Evolutionary conservation across 2,888 invertebrate species (phyloP), one percentile per base, ranked within the genome.

Genomic region (Ormyrus thymus): DNA sequence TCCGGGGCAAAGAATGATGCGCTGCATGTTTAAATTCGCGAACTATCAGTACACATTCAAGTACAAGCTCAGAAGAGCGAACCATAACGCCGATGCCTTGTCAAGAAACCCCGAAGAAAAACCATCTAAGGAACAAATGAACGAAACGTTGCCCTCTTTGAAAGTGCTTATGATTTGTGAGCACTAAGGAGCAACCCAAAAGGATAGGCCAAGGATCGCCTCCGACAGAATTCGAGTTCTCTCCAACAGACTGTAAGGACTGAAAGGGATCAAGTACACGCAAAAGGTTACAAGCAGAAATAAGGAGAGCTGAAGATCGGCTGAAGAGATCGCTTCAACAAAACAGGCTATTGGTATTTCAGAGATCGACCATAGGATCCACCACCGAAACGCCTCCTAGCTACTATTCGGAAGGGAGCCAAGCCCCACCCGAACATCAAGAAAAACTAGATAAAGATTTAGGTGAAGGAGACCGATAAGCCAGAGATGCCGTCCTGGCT

Each of bases 21-120:
- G 65, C 0, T 65, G 65, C 15, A 50, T 51, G 65, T 51, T 65
- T 10, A 65, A 65, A 8, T 65, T 65, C 10, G 15, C 64, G 4
- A 15, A 50, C 9, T 64, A 64, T 10, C 29, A 43, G 43, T 56
- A 56, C 13, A 56, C 56, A 7, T 56, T 56, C 0, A 56, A 13
- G 13, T 45, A 61, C 11, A 61, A 61, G 5, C 61, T 11, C 0
- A 50, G 64, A 6, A 64, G 50, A 13, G 7, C 43, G 1, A 43
- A 61, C 43, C 43, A 43, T 43, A 61, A 61, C 0, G 9, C 61
- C 8, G 43, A 64, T 15, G 15, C 64, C 1, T 9, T 64, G 8
- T 64, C 64, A 0, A 10, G 64, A 4, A 48, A 64, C 48, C 64
- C 48, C 1, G 15, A 50, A 10, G 50, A 64, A 9, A 29, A 8